These are phyloP conservation scores for Ethmia dodecea DNA, from an alignment of 2,888 invertebrate species.

Conservation along the genomic window DNA sequence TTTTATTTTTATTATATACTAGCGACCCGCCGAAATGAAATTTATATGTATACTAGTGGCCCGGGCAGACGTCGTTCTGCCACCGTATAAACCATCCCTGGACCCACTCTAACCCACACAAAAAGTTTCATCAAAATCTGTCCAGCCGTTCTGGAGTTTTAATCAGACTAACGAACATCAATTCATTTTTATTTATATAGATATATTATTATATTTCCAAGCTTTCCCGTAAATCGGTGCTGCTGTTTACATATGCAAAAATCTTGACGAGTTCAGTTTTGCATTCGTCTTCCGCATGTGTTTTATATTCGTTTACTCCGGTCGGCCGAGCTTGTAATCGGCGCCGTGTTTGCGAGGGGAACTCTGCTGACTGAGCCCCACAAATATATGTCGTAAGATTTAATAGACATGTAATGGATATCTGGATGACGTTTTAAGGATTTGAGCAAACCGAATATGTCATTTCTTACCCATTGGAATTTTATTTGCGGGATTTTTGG, in stretches of 20 bases:
- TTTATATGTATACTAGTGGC: too few species aligned
- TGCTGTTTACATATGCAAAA: slow-evolving; percentile 74
- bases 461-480: slow-evolving; percentile 72
- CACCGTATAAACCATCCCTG: too few species aligned
- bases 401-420: slow-evolving; percentile 79
- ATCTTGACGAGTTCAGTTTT: slow-evolving; percentile 72
- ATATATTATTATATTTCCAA: too few species aligned
- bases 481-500: slow-evolving; percentile 72
- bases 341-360: slow-evolving; percentile 75
- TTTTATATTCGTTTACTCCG: slow-evolving; percentile 77
- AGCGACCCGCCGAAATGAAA: too few species aligned
- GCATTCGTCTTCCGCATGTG: slow-evolving; percentile 75
- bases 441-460: slow-evolving; percentile 77
- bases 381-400: slow-evolving; percentile 78
- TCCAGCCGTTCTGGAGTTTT: too few species aligned
- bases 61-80: too few species aligned
- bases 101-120: too few species aligned
- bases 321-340: slow-evolving; percentile 72
- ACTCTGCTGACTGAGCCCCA: slow-evolving; percentile 69
- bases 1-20: too few species aligned
- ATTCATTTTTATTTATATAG: too few species aligned
- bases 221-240: too few species aligned
- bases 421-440: slow-evolving; percentile 78
- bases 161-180: too few species aligned
- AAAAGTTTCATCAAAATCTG: too few species aligned